phyloP scores from a whole-genome alignment of 2,797 vertebrate species.

The Chaetodon trifasciatus region DNA sequence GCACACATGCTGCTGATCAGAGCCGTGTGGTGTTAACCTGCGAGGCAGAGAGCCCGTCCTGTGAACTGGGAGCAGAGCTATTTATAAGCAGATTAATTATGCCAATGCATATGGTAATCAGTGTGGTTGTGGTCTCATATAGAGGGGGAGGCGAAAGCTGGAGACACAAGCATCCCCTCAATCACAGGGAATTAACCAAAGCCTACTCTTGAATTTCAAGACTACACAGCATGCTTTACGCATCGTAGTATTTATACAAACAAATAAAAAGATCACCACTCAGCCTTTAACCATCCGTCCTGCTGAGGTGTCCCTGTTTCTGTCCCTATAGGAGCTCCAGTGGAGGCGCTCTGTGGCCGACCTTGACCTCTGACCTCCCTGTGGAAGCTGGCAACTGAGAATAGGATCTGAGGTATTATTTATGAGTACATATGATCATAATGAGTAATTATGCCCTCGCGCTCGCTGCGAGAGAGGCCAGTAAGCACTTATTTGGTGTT shows the following conservation, averaged over 20 bases:
- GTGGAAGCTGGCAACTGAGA: background rate
- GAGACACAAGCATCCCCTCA: conserved; percentile 17
- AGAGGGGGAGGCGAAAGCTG: conserved; percentile 44
- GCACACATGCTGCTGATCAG: conserved; percentile 22
- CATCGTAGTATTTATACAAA: background rate
- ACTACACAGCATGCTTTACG: background rate
- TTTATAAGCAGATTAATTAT: conserved; percentile 82
- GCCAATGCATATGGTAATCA: conserved; percentile 79
- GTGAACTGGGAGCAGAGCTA: conserved; percentile 68
- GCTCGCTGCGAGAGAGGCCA: no score
- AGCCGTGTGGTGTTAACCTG: conserved; percentile 69
- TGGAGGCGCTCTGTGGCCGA: background rate
- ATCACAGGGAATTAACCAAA: conserved; percentile 25
- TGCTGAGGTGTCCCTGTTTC: background rate
- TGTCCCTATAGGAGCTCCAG: background rate
- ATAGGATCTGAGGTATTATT: background rate
- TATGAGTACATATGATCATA: background rate
- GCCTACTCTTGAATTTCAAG: background rate
- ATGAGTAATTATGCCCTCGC: background rate
- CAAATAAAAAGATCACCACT: background rate
- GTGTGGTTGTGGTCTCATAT: conserved; percentile 51
- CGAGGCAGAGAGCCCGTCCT: conserved; percentile 52
- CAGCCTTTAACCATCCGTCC: background rate
- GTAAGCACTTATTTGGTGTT: background rate
- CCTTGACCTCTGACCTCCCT: conserved; percentile 38